phyloP scores from a whole-genome alignment of 2,888 invertebrate species.

The Trichacis sp. region DNA sequence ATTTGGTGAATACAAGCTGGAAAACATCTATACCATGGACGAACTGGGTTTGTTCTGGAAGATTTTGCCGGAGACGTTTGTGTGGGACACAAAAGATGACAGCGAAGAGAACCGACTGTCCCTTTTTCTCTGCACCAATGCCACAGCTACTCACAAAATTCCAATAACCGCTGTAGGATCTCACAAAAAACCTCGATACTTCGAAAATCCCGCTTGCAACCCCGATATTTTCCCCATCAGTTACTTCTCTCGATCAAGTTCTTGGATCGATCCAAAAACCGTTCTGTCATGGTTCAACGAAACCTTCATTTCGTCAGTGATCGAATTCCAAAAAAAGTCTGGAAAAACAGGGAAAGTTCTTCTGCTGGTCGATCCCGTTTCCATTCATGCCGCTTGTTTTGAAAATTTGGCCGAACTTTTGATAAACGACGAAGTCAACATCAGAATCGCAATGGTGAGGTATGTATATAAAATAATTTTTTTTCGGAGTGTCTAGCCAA shows the following conservation, averaged over 20 bases:
- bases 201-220: neutral
- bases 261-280: neutral
- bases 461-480: neutral
- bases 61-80: neutral
- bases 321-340: neutral
- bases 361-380: neutral
- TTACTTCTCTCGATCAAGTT: neutral
- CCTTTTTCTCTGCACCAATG: neutral
- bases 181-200: neutral
- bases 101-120: neutral
- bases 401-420: neutral
- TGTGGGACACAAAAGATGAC: neutral
- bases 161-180: neutral
- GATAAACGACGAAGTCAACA: neutral
- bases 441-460: neutral
- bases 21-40: neutral
- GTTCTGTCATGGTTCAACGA: neutral
- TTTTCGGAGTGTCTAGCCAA: too few species aligned
- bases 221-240: neutral
- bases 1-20: neutral
- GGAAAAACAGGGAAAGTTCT: neutral
- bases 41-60: neutral
- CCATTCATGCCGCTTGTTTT: neutral
- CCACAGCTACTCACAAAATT: neutral
- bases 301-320: neutral